Evolutionary conservation across 2,888 invertebrate species (phyloP).

Genomic region (Caenorhabditis drosophilae): DNA sequence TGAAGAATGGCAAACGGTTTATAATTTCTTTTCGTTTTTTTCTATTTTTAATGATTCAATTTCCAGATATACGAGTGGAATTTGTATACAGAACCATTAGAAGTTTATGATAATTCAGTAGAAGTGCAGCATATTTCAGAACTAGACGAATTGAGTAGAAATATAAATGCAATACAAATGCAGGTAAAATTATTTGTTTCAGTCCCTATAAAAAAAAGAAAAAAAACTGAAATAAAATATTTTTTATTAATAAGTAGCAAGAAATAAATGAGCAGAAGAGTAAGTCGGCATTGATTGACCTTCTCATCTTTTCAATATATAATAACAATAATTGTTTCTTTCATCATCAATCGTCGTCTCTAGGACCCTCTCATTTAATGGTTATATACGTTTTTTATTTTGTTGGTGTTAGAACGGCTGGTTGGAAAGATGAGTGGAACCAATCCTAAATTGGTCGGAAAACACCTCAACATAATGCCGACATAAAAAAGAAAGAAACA

Average conservation of each 20-base stretch:
- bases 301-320: background rate
- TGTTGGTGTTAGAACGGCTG: no score
- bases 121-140: slow-evolving; percentile 83
- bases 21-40: no score
- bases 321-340: background rate
- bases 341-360: no score
- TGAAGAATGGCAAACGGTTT: slow-evolving; percentile 14
- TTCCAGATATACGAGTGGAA: slow-evolving; percentile 13
- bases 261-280: background rate
- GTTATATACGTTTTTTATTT: no score
- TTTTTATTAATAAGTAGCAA: background rate
- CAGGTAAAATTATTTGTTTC: slow-evolving; percentile 39
- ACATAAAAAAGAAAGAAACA: no score
- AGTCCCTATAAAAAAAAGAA: no score
- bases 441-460: no score
- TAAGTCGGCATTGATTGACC: slow-evolving; percentile 5
- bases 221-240: background rate
- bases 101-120: slow-evolving; percentile 84
- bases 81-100: slow-evolving; percentile 4
- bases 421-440: no score
- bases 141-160: slow-evolving; percentile 84
- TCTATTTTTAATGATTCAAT: no score
- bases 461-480: no score
- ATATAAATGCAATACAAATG: slow-evolving; percentile 96
- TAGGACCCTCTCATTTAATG: no score